phyloP scores from a whole-genome alignment of 2,113 vertebrate species.

The Aldabrachelys gigantea region DNA sequence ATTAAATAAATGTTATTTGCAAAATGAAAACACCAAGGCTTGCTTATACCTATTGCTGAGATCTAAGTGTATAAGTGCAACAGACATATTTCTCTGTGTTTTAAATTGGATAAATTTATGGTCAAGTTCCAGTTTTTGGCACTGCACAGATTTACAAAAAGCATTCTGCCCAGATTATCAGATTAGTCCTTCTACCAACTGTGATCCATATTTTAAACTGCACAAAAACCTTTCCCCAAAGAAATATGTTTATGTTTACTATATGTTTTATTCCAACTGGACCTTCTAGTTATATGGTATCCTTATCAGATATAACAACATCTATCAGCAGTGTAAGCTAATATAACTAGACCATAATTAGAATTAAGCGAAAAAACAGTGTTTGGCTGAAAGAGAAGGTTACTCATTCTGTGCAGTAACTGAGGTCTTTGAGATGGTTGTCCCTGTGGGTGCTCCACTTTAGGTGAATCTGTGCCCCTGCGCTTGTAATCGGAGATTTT shows the following conservation, averaged over 20 bases:
- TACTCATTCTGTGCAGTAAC: too few species aligned
- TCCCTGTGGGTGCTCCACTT: too few species aligned
- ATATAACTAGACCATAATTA: background rate
- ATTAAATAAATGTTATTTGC: background rate
- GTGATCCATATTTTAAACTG: accelerated
- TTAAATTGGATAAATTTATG: background rate
- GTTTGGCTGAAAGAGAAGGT: background rate
- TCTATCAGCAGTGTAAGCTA: background rate
- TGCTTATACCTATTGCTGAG: background rate
- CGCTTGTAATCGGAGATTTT: too few species aligned
- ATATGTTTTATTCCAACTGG: background rate
- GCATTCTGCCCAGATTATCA: background rate
- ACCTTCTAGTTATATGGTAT: background rate
- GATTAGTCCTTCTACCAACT: background rate
- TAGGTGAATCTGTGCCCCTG: too few species aligned
- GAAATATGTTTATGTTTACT: background rate
- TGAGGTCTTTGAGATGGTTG: too few species aligned
- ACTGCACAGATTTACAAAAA: background rate
- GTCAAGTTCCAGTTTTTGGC: background rate
- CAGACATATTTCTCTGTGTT: background rate
- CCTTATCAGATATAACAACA: background rate
- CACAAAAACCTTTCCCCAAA: background rate
- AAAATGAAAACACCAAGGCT: background rate
- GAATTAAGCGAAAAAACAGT: background rate
- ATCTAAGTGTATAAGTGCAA: background rate